Percentiles rank a stretch among this genome's conserved stretches.
These are phyloP conservation scores for Dugesia japonica DNA, from an alignment of 2,888 invertebrate genomes.

Conservation along the genomic window DNA sequence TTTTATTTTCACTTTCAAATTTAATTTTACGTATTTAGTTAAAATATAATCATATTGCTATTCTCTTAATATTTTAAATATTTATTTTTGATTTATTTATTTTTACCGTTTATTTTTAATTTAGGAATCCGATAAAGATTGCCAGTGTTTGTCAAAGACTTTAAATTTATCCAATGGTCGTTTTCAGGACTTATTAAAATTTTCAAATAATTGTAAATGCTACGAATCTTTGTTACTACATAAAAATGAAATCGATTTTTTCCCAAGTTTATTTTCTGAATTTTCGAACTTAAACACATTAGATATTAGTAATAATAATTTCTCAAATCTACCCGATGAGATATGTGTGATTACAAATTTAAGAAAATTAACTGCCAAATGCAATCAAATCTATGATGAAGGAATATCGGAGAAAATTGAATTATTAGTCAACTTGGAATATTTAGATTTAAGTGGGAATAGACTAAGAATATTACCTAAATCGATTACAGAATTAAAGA, in stretches of 20 bases:
- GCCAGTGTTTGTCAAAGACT: background rate
- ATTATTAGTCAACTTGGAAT: conserved; percentile 72
- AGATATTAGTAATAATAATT: conserved; percentile 64
- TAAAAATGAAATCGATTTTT: conserved; percentile 11
- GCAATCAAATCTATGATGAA: conserved; percentile 67
- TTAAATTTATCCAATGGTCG: background rate
- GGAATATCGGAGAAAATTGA: conserved; percentile 52
- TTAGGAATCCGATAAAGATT: background rate
- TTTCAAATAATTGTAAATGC: background rate
- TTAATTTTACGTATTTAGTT: too few relatives aligned
- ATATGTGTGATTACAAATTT: conserved; percentile 53
- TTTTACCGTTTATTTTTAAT: too few relatives aligned
- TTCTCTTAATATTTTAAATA: too few relatives aligned
- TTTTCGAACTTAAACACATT: background rate
- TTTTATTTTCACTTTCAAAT: too few relatives aligned
- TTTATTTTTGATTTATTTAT: too few relatives aligned
- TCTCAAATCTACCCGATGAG: conserved; percentile 66
- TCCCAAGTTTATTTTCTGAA: background rate
- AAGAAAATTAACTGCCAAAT: conserved; percentile 64
- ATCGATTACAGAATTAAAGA: conserved; percentile 63
- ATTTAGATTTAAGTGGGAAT: conserved; percentile 77
- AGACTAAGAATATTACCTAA: conserved; percentile 63
- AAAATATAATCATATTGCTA: too few relatives aligned
- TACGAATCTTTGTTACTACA: background rate
- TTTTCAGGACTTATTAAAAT: background rate